A percentile compares a stretch with the other conserved stretches of the same genome.
These are phyloP conservation scores for Drosophila dives DNA, from an alignment of 2,888 invertebrate species.

Conservation along the genomic window DNA sequence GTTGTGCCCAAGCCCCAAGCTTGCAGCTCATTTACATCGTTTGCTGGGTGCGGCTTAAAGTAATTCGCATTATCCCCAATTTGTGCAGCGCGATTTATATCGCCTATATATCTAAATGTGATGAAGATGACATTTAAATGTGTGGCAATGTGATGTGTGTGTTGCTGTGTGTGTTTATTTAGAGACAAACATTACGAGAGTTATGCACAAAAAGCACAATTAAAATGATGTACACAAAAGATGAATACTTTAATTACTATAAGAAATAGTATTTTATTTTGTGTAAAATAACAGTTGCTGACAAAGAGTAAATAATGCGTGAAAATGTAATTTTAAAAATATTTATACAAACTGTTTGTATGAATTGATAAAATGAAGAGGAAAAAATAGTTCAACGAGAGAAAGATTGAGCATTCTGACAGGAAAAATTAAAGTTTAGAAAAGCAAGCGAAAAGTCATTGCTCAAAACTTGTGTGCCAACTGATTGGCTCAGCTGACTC, in stretches of 20 bases:
- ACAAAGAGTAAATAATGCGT: background rate
- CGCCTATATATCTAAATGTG: slow-evolving; percentile 86
- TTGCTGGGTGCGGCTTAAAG: slow-evolving; percentile 85
- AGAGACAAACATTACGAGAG: slow-evolving; percentile 53
- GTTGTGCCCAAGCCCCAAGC: slow-evolving; percentile 87
- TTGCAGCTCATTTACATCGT: slow-evolving; percentile 88
- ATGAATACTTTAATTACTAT: background rate
- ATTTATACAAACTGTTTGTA: background rate
- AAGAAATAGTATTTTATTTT: background rate
- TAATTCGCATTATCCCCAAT: slow-evolving; percentile 83
- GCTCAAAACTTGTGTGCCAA: background rate
- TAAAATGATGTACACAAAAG: background rate
- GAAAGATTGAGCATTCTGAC: background rate
- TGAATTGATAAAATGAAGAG: background rate
- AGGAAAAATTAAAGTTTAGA: background rate
- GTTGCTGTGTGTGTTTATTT: slow-evolving; percentile 36
- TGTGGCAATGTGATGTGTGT: slow-evolving; percentile 27
- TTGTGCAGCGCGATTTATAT: slow-evolving; percentile 87
- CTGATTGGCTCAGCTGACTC: background rate
- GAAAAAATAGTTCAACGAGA: background rate
- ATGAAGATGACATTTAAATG: slow-evolving; percentile 28
- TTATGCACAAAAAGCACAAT: slow-evolving; percentile 32
- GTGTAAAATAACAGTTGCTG: background rate
- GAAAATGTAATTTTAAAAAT: background rate
- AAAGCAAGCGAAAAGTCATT: background rate